These are phyloP conservation scores for Chiridota heheva DNA, from an alignment of 35 echinoderm and acorn worm species.

Conservation along the genomic window DNA sequence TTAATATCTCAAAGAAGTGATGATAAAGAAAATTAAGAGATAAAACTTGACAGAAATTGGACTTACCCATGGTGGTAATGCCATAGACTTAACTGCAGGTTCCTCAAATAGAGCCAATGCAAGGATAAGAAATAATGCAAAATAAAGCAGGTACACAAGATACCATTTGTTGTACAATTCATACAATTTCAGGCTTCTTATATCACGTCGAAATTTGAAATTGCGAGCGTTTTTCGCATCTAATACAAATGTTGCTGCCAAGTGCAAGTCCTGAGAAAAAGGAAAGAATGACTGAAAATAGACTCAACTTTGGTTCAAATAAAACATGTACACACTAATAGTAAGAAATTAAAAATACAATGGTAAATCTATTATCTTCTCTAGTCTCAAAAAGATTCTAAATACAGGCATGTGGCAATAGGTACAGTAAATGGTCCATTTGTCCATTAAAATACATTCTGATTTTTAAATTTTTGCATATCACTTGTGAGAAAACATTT, in stretches of 20 bases:
- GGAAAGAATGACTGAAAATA: background rate
- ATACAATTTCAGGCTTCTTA: slow-evolving; percentile 64
- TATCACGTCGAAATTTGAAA: slow-evolving; percentile 66
- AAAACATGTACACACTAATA: background rate
- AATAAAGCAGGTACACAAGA: slow-evolving; percentile 69
- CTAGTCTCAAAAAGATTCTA: background rate
- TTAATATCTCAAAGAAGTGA: background rate
- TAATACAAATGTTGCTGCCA: slow-evolving; percentile 70
- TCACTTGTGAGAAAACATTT: no score
- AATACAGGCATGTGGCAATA: background rate
- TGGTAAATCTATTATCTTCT: background rate
- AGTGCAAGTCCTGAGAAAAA: slow-evolving; percentile 47
- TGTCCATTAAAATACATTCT: background rate
- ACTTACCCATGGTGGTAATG: slow-evolving; percentile 84
- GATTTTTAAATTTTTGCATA: background rate
- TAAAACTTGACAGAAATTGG: background rate
- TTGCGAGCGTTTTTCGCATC: slow-evolving; percentile 67
- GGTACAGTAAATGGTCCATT: background rate
- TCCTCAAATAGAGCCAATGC: slow-evolving; percentile 89
- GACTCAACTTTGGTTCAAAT: background rate
- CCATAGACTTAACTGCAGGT: slow-evolving; percentile 64
- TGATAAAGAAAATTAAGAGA: background rate
- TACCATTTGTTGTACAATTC: slow-evolving; percentile 78
- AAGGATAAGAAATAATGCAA: slow-evolving; percentile 73
- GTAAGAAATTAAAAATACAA: background rate